Conservation (phyloP, 1,140 invertebrate genomes). For the Bombus affinis region DNA sequence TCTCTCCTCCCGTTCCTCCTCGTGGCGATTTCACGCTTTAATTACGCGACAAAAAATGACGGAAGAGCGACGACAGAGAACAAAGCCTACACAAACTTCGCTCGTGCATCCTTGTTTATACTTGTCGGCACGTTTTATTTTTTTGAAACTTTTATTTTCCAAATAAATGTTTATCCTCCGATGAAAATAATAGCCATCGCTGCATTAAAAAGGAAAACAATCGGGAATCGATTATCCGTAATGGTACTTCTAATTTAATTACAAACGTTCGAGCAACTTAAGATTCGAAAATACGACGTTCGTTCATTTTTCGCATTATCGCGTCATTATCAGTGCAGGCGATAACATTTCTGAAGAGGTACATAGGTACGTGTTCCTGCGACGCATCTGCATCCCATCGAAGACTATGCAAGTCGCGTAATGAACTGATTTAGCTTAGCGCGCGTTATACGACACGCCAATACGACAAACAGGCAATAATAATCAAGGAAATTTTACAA, state of each 20-base stretch:
- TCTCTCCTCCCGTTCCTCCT: background rate
- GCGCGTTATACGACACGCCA: background rate
- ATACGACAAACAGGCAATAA: background rate
- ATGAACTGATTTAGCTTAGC: constrained; percentile 12
- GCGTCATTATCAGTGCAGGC: constrained; percentile 36
- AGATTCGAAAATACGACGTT: too few species aligned
- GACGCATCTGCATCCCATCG: constrained; percentile 17
- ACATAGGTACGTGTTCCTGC: background rate
- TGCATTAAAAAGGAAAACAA: background rate
- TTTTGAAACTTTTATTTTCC: background rate
- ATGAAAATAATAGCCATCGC: background rate
- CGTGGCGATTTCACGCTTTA: constrained; percentile 42
- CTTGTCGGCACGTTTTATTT: background rate
- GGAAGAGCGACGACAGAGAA: constrained; percentile 2
- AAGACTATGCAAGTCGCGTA: constrained; percentile 18
- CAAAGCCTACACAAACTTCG: constrained; percentile 27
- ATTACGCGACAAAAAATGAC: constrained; percentile 44
- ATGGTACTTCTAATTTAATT: background rate
- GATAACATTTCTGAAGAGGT: constrained; percentile 41
- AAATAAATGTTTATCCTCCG: background rate
- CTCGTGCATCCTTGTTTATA: background rate
- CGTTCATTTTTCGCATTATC: constrained; percentile 39
- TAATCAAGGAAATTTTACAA: constrained; percentile 1
- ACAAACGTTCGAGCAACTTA: background rate
- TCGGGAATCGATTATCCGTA: background rate